A percentile compares a stretch with the other conserved stretches of the same genome.
Conservation (phyloP, 2,113 vertebrate species). For the western clawed frog (Xenopus tropicalis) region DNA sequence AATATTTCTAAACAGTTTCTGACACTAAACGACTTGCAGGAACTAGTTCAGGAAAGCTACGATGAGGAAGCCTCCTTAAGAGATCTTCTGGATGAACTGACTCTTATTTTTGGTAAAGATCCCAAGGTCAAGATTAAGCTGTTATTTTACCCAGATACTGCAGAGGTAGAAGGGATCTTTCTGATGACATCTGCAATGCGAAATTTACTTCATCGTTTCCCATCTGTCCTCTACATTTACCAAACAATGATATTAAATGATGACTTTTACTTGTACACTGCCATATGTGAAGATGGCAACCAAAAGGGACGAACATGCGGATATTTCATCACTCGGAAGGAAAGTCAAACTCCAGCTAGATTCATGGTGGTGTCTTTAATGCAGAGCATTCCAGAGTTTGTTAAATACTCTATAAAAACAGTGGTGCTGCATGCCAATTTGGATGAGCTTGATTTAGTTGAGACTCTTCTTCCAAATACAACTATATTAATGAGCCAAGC, state of each 20-base stretch:
- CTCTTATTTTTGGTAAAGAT: constrained; percentile 26
- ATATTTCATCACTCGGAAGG: constrained; percentile 33
- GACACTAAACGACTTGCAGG: constrained; percentile 27
- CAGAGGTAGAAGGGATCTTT: constrained; percentile 42
- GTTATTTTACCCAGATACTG: constrained; percentile 42
- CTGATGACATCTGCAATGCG: constrained; percentile 35
- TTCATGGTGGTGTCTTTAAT: constrained; percentile 40
- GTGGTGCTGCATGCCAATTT: constrained; percentile 6
- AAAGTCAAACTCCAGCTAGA: constrained; percentile 15
- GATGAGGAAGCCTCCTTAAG: constrained; percentile 39
- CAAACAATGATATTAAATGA: constrained; percentile 8
- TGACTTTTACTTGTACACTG: constrained; percentile 40
- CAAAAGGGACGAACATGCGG: constrained; percentile 34
- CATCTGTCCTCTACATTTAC: constrained; percentile 37
- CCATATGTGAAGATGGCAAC: constrained; percentile 38
- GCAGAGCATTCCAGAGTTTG: constrained; percentile 41
- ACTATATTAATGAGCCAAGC: constrained; percentile 35
- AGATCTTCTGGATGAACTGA: constrained; percentile 31
- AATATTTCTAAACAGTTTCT: constrained; percentile 46
- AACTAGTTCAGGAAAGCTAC: constrained; percentile 35
- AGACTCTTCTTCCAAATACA: constrained; percentile 35
- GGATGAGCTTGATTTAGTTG: constrained; percentile 8
- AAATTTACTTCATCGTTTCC: constrained; percentile 18
- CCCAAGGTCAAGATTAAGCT: constrained; percentile 39
- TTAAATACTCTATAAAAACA: constrained; percentile 21